Evolutionary conservation across 2,113 vertebrate species (phyloP).

Genomic region (Genyomyrus donnyi): DNA sequence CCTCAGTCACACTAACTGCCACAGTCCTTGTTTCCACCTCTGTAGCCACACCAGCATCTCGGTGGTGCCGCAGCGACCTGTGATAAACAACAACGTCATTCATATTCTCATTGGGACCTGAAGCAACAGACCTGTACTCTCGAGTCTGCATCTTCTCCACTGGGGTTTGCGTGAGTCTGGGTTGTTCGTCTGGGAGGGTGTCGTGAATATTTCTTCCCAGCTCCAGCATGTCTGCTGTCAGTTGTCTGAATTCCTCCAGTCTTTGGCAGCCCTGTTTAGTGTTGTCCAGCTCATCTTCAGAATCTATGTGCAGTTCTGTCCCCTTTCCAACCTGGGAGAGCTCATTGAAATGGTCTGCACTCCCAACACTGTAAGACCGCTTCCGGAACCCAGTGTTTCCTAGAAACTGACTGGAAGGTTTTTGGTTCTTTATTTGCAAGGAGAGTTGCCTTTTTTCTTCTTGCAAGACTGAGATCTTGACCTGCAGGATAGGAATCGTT

Average conservation of each 20-base stretch:
- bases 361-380: constrained; percentile 61
- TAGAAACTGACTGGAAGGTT: constrained; percentile 48
- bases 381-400: constrained; percentile 54
- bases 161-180: constrained; percentile 26
- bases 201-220: constrained; percentile 76
- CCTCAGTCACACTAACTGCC: constrained; percentile 68
- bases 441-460: constrained; percentile 85
- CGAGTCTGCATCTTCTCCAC: constrained; percentile 28
- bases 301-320: constrained; percentile 65
- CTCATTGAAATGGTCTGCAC: constrained; percentile 58
- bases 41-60: constrained; percentile 56
- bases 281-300: constrained; percentile 56
- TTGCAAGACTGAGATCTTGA: constrained; percentile 89
- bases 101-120: constrained; percentile 59
- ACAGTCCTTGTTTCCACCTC: constrained; percentile 56
- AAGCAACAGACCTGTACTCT: constrained; percentile 54
- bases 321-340: constrained; percentile 50
- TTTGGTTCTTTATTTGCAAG: constrained; percentile 70
- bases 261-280: constrained; percentile 58
- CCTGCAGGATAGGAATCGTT: constrained; percentile 89
- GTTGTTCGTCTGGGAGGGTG: constrained; percentile 49
- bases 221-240: constrained; percentile 77
- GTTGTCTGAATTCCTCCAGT: constrained; percentile 71
- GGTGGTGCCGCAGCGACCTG: constrained; percentile 43
- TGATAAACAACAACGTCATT: constrained; percentile 47